Percentiles rank a stretch among this genome's conserved stretches.
Evolutionary conservation across 2,888 invertebrate species (phyloP).

Genomic region (Heliconius ethilla): DNA sequence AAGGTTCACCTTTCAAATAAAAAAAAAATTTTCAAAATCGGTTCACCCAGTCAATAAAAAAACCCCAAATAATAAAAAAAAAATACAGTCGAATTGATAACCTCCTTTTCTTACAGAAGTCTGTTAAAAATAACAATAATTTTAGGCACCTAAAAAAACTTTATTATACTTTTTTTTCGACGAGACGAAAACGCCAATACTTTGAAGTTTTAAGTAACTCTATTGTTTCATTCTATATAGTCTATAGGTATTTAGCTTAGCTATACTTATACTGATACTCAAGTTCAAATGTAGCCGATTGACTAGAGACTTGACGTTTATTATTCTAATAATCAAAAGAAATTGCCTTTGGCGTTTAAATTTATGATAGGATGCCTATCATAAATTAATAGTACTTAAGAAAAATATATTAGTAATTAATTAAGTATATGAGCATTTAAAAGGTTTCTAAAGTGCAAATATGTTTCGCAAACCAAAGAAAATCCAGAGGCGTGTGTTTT

Average conservation of each 20-base stretch:
- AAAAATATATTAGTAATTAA: not conserved
- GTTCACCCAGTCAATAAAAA: too few relatives aligned
- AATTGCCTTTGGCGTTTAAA: not conserved
- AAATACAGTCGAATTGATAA: too few relatives aligned
- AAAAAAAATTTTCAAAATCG: too few relatives aligned
- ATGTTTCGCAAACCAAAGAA: constrained; percentile 94
- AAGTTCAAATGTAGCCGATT: not conserved
- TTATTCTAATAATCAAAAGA: not conserved
- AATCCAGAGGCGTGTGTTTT: constrained; percentile 89
- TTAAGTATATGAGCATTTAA: not conserved
- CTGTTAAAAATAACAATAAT: too few relatives aligned
- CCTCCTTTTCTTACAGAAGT: too few relatives aligned
- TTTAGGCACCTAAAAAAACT: too few relatives aligned
- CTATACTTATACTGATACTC: too few relatives aligned
- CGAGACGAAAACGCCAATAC: too few relatives aligned
- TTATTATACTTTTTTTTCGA: too few relatives aligned
- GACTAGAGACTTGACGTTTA: not conserved
- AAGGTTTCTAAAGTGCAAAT: constrained; percentile 63
- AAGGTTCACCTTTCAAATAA: too few relatives aligned
- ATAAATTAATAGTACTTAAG: not conserved
- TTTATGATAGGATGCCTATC: not conserved
- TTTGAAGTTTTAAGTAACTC: too few relatives aligned
- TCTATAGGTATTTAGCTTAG: not conserved
- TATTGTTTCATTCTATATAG: not conserved
- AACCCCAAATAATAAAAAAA: too few relatives aligned